Percentiles rank a stretch among this genome's conserved stretches.
phyloP scores from a whole-genome alignment of 2,113 vertebrate species.

The Lepus americanus region DNA sequence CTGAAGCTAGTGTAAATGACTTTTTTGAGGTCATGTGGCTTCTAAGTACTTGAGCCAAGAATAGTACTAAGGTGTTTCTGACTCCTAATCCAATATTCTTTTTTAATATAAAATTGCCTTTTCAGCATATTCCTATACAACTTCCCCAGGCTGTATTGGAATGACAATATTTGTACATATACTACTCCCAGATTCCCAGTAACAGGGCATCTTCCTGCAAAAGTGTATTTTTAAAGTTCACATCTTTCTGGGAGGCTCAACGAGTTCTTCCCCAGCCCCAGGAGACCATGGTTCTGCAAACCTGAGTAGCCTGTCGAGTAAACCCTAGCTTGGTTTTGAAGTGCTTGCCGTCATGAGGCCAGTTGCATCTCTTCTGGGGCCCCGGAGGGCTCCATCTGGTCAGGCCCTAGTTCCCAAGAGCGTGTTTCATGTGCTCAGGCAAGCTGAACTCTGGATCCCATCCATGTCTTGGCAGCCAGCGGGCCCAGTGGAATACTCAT shows the following conservation, averaged over 20 bases:
- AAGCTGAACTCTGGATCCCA: not conserved
- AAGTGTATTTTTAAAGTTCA: conserved; percentile 13
- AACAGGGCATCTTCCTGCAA: conserved; percentile 9
- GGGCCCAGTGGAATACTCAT: conserved; percentile 64
- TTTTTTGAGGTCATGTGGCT: conserved; percentile 18
- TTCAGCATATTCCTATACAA: conserved; percentile 20
- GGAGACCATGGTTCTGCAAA: not conserved
- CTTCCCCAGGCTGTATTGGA: not conserved
- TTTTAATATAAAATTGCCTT: conserved; percentile 16
- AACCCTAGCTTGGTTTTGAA: not conserved
- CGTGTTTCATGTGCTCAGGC: not conserved
- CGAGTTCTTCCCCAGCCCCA: not conserved
- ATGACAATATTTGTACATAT: conserved; percentile 20
- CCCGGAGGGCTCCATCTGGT: conserved; percentile 13
- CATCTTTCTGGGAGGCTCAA: not conserved
- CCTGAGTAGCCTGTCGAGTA: not conserved
- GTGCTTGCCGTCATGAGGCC: not conserved
- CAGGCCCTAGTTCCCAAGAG: not conserved
- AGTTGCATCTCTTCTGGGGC: not conserved
- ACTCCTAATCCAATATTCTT: conserved; percentile 39
- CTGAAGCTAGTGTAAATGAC: not conserved
- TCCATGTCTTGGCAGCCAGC: conserved; percentile 58
- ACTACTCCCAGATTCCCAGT: not conserved
- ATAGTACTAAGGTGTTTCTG: conserved; percentile 18
- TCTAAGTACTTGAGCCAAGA: conserved; percentile 22